Percentiles rank a stretch among this genome's conserved stretches.
These are phyloP conservation scores for Himalopsyche phryganea DNA, from an alignment of 1,140 invertebrate species.

Conservation along the genomic window DNA sequence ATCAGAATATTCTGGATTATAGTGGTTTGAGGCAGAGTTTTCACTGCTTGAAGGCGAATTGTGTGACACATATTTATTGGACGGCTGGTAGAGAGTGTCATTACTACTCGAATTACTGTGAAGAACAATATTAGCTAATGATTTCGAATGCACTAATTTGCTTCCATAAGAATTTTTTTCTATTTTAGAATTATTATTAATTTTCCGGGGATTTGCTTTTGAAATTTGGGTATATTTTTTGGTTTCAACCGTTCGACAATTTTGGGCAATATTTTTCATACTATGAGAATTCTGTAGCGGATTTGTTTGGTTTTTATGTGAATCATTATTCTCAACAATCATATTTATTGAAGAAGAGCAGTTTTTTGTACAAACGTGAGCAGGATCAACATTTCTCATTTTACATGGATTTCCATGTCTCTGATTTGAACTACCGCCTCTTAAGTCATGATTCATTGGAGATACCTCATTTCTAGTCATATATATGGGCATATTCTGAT, in stretches of 20 bases:
- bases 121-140: constrained; percentile 48
- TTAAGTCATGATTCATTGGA: neutral
- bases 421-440: neutral
- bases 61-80: constrained; percentile 41
- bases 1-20: constrained; percentile 44
- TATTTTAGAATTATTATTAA: constrained; percentile 44
- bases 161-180: constrained; percentile 36
- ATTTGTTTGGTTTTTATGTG: neutral
- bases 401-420: constrained; percentile 34
- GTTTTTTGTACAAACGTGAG: constrained; percentile 48
- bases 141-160: constrained; percentile 50
- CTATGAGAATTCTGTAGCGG: constrained; percentile 41
- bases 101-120: constrained; percentile 49
- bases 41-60: constrained; percentile 47
- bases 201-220: constrained; percentile 35
- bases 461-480: neutral
- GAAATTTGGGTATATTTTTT: constrained; percentile 7
- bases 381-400: constrained; percentile 46
- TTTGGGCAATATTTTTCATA: constrained; percentile 7
- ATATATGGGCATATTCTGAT: neutral
- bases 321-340: neutral
- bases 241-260: constrained; percentile 1
- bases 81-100: constrained; percentile 48
- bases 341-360: constrained; percentile 26
- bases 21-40: constrained; percentile 44